phyloP scores from a whole-genome alignment of 2,888 invertebrate species.

The Macrostomum cliftonense region DNA sequence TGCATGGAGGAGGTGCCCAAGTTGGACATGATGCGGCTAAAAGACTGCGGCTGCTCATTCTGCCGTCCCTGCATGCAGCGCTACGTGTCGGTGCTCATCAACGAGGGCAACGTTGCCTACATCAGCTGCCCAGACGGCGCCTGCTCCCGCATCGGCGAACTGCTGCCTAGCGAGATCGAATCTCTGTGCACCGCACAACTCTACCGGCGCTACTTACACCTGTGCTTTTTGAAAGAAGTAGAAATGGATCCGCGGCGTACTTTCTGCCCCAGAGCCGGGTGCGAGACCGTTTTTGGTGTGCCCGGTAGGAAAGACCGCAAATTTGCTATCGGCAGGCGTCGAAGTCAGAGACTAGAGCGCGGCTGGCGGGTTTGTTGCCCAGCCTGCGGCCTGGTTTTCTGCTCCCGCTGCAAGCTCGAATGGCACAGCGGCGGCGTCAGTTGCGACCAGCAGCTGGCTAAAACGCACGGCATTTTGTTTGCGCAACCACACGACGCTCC shows the following conservation, averaged over 20 bases:
- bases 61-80: background rate
- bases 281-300: conserved; percentile 68
- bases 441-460: conserved; percentile 24
- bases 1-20: no score
- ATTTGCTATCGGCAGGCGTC: no score
- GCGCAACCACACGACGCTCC: conserved; percentile 31
- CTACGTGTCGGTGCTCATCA: background rate
- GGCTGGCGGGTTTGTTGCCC: background rate
- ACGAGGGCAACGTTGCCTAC: background rate
- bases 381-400: conserved; percentile 31
- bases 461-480: conserved; percentile 2
- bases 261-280: conserved; percentile 82
- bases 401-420: conserved; percentile 31
- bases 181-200: no score
- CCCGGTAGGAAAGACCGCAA: background rate
- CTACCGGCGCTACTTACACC: no score
- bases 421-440: conserved; percentile 25
- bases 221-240: conserved; percentile 46
- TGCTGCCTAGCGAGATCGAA: no score
- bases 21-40: no score
- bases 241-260: conserved; percentile 73
- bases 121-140: conserved; percentile 1
- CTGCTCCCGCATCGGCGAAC: background rate
- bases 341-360: no score
- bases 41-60: no score